phyloP scores from a whole-genome alignment of 2,113 vertebrate genomes.

The Antechinus flavipes region DNA sequence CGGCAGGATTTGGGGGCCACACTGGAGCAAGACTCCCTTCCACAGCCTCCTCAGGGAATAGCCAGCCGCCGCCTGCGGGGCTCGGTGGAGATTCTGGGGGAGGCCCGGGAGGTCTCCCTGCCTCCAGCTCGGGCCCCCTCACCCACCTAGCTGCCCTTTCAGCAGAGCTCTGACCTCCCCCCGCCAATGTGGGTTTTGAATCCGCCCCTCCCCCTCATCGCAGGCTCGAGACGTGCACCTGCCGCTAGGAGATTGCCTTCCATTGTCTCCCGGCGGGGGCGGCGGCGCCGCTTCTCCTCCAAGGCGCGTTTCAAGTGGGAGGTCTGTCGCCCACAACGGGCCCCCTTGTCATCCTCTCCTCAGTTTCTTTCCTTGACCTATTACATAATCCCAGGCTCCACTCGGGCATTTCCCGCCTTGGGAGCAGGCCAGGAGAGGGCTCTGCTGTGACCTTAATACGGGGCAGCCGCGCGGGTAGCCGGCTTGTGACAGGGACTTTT shows the following conservation, averaged over 20 bases:
- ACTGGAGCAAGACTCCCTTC: too few species aligned
- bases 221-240: not conserved
- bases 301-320: not conserved
- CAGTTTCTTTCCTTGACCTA: not conserved
- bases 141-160: not conserved
- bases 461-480: not conserved
- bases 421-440: not conserved
- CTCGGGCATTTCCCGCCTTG: not conserved
- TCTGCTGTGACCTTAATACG: not conserved
- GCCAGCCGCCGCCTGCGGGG: not conserved
- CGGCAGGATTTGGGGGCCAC: too few species aligned
- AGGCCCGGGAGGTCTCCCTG: not conserved
- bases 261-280: not conserved
- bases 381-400: not conserved
- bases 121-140: not conserved
- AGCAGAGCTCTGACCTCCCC: not conserved
- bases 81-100: not conserved
- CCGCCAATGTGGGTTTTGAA: not conserved
- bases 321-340: not conserved
- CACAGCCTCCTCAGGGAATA: not conserved
- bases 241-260: not conserved
- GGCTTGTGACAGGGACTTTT: not conserved
- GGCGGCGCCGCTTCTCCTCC: not conserved
- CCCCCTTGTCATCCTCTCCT: not conserved
- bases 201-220: not conserved